phyloP scores from a whole-genome alignment of 2,797 vertebrate species.

The Rhadinocentrus ornatus region DNA sequence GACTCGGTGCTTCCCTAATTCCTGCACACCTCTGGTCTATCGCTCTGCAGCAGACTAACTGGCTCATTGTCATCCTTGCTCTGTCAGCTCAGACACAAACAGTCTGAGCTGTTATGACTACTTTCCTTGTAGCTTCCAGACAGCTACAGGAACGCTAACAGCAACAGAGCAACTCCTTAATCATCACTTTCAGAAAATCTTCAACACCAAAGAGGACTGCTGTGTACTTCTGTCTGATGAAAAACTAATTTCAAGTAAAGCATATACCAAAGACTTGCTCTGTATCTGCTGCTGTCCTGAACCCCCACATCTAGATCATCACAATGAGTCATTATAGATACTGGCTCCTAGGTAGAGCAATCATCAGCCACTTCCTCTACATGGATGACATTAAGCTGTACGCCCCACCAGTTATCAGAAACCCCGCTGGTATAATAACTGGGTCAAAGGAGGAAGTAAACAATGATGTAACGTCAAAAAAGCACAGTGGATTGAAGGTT shows the following conservation, averaged over 20 bases:
- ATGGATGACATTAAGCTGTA: neutral
- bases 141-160: neutral
- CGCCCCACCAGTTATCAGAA: neutral
- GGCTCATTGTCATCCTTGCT: neutral
- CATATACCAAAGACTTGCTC: too few species aligned
- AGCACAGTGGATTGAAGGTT: too few species aligned
- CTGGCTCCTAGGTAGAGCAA: neutral
- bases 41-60: conserved; percentile 25
- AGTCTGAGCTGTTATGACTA: conserved; percentile 36
- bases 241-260: too few species aligned
- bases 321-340: neutral
- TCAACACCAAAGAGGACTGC: neutral
- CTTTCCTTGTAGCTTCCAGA: conserved; percentile 1
- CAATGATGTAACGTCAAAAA: too few species aligned
- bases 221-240: neutral
- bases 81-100: conserved; percentile 33
- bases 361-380: neutral
- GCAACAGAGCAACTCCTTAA: too few species aligned
- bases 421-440: neutral
- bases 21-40: conserved; percentile 19
- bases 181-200: conserved; percentile 23
- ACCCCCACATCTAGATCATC: neutral
- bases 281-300: neutral
- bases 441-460: neutral
- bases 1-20: conserved; percentile 15